Base-by-base conservation (phyloP, 2,888 invertebrate species). In the Flabesymbios commensalis region DNA sequence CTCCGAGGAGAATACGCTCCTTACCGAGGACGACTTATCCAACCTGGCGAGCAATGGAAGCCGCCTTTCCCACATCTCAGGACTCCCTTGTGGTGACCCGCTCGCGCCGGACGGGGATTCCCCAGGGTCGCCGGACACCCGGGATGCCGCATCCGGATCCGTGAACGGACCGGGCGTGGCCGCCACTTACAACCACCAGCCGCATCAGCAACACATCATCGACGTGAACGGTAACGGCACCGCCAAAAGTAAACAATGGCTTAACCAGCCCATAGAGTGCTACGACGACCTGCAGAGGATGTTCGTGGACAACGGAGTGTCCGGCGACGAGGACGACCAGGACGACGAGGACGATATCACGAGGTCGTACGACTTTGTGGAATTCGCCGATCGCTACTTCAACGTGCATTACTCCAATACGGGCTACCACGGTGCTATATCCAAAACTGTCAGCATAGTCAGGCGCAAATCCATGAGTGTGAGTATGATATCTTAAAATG, bases 301-400 rank as follows among this genome's bases (percentile, higher is more conserved):
- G 29, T 41, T 53, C 19, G 26, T 47, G 10, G 41, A 53, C 4
- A 45, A 66, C 24, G n/a, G n/a, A n/a, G 28, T 36, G 31, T 45
- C 52, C 32, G 59, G 83, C 63, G 88, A 86, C 17, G 88, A 88
- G 70, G 77, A 78, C 57, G 82, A 86, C 4, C 63, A 66, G n/a
- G 86, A 26, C 19, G 48, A 19, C 3, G 43, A 43, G 22, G 54
- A 26, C 5, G 49, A 17, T 19, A 29, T 17, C 22, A 39, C 39
- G 42, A 43, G 31, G 24, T 19, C 19, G 26, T 33, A 78, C 56
- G 82, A 86, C 4, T 64, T 66, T 39, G 86, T 39, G 19, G 51
- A 57, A 22, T 96, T 93, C 83, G 96, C 95, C n/a, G 92, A 94
- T 76, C 89, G 90, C 65, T 92, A 91, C 83, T 96, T 93, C 84